These are phyloP conservation scores for Forbesichthys papilliferus DNA, from an alignment of 2,113 vertebrate species.

Conservation along the genomic window DNA sequence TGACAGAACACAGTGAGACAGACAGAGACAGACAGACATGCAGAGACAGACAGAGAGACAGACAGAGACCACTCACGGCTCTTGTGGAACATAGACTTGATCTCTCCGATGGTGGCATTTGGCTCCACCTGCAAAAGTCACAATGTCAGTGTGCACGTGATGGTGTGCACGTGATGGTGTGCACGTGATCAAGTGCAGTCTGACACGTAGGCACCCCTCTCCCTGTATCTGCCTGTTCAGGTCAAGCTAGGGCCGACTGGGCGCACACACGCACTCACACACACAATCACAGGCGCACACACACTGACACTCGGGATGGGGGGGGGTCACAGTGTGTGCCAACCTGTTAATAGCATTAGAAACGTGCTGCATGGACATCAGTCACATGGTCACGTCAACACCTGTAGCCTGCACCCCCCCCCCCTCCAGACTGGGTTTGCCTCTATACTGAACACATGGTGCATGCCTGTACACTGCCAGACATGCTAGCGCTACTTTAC, in stretches of 20 bases:
- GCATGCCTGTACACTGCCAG: too few species aligned
- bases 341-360: too few species aligned
- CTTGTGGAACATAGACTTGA: slow-evolving; percentile 93
- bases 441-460: too few species aligned
- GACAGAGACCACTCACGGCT: slow-evolving; percentile 79
- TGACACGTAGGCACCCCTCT: slow-evolving; percentile 36
- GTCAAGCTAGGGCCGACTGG: slow-evolving; percentile 69
- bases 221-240: slow-evolving; percentile 57
- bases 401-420: too few species aligned
- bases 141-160: slow-evolving; percentile 8
- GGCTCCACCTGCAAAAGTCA: slow-evolving; percentile 85
- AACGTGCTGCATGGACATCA: too few species aligned
- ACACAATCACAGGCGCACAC: slow-evolving; percentile 2
- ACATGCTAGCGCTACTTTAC: too few species aligned
- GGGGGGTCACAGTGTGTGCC: too few species aligned
- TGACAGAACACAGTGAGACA: too few species aligned
- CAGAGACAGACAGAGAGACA: not conserved
- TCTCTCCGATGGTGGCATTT: slow-evolving; percentile 89
- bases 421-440: too few species aligned
- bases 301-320: not conserved
- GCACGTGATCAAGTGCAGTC: not conserved
- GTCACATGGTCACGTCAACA: too few species aligned
- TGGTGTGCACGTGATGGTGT: not conserved
- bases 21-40: not conserved
- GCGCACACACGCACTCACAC: slow-evolving; percentile 14